Evolutionary conservation across 2,888 invertebrate species (phyloP).

Genomic region (Acanthosepion lycidas): DNA sequence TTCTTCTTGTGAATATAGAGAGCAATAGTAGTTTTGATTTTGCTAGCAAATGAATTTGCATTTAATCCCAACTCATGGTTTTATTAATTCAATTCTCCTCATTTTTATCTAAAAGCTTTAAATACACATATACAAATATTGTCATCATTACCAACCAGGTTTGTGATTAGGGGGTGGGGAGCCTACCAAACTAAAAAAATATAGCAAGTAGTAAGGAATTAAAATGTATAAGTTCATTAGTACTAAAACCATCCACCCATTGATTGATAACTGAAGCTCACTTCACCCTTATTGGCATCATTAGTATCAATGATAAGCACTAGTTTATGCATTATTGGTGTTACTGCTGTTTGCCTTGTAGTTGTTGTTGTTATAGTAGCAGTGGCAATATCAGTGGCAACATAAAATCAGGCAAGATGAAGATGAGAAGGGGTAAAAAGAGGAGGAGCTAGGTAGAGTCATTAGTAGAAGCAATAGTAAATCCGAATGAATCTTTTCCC

Average conservation of each 20-base stretch:
- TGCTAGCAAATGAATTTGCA: not conserved
- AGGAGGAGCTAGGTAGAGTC: not conserved
- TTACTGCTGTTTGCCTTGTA: slow-evolving; percentile 20
- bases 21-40: not conserved
- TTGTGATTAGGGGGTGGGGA: not conserved
- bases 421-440: not conserved
- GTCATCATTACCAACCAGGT: not conserved
- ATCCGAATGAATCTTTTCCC: not conserved
- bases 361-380: not conserved
- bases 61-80: not conserved
- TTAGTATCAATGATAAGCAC: slow-evolving; percentile 21
- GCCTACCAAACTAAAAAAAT: not conserved
- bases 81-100: not conserved
- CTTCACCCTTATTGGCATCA: not conserved
- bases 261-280: not conserved
- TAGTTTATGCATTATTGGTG: slow-evolving; percentile 17
- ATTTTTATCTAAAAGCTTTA: not conserved
- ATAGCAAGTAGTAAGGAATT: not conserved
- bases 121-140: not conserved
- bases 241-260: slow-evolving; percentile 8
- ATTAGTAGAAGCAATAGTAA: not conserved
- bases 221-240: not conserved
- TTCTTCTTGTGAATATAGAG: not conserved
- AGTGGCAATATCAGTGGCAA: not conserved
- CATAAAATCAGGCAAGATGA: not conserved